Conservation (phyloP, 2,797 vertebrate species). For the Danio choprae region DNA sequence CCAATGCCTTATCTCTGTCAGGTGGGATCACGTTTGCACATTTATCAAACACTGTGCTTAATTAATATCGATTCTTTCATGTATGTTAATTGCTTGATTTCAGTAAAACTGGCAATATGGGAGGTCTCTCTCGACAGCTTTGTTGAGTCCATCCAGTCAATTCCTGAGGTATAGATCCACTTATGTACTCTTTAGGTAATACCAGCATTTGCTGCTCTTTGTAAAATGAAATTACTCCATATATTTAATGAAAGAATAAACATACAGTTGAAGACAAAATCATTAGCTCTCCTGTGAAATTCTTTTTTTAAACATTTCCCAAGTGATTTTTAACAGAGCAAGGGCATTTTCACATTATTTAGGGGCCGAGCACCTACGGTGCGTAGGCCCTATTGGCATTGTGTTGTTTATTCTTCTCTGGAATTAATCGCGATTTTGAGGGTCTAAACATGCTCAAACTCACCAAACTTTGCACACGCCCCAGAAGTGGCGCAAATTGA, state of each 20-base stretch:
- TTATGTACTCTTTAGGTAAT: conserved; percentile 39
- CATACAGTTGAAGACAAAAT: too few species aligned
- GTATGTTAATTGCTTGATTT: conserved; percentile 40
- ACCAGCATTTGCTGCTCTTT: conserved; percentile 8
- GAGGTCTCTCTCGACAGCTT: conserved; percentile 93
- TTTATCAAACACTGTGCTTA: not conserved
- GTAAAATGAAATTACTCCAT: not conserved
- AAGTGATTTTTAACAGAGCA: too few species aligned
- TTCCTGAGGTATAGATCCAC: conserved; percentile 86
- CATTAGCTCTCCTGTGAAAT: too few species aligned
- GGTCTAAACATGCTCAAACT: too few species aligned
- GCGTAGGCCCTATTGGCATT: too few species aligned
- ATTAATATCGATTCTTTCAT: not conserved
- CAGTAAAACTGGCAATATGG: conserved; percentile 98
- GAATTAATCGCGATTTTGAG: too few species aligned
- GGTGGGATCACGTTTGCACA: conserved; percentile 76
- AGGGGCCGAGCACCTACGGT: too few species aligned
- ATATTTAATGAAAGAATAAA: not conserved
- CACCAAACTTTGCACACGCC: too few species aligned
- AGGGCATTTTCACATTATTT: too few species aligned
- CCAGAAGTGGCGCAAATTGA: too few species aligned
- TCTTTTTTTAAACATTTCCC: too few species aligned
- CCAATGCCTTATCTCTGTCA: conserved; percentile 94
- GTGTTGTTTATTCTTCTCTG: too few species aligned
- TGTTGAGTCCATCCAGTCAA: conserved; percentile 96